These are phyloP conservation scores for Euura lappo DNA, from an alignment of 1,140 invertebrate genomes.

Conservation along the genomic window DNA sequence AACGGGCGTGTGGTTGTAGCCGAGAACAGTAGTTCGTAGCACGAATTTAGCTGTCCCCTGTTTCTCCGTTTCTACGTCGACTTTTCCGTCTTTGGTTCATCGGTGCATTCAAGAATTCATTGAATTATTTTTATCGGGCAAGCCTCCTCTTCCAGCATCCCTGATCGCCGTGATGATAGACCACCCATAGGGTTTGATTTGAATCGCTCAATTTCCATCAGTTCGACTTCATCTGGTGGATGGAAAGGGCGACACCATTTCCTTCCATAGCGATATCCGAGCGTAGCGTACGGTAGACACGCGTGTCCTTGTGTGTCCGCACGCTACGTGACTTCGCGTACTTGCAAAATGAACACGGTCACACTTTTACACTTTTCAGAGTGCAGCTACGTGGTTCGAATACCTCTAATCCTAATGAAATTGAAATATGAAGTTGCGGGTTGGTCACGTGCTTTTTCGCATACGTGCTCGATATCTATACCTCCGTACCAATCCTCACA, in stretches of 20 bases:
- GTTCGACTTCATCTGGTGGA: background rate
- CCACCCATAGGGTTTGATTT: background rate
- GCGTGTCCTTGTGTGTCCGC: no score
- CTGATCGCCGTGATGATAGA: background rate
- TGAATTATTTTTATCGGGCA: background rate
- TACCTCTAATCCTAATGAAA: conserved; percentile 7
- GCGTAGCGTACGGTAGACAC: no score
- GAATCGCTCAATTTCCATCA: conserved; percentile 2
- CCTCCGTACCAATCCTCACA: no score
- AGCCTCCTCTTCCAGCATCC: background rate
- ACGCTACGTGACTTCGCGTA: no score
- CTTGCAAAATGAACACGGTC: background rate
- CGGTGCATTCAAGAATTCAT: background rate
- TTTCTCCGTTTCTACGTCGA: background rate
- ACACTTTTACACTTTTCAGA: conserved; percentile 3
- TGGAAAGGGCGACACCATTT: no score
- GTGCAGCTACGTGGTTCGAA: background rate
- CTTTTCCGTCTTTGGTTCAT: background rate
- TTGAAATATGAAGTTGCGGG: background rate
- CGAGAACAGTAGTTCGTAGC: background rate
- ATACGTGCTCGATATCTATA: background rate
- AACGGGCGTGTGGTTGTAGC: background rate
- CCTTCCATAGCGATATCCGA: no score
- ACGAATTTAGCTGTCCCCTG: background rate
- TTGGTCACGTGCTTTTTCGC: background rate